Conservation (phyloP, 2,888 invertebrate genomes). For the Torymus texanus region DNA sequence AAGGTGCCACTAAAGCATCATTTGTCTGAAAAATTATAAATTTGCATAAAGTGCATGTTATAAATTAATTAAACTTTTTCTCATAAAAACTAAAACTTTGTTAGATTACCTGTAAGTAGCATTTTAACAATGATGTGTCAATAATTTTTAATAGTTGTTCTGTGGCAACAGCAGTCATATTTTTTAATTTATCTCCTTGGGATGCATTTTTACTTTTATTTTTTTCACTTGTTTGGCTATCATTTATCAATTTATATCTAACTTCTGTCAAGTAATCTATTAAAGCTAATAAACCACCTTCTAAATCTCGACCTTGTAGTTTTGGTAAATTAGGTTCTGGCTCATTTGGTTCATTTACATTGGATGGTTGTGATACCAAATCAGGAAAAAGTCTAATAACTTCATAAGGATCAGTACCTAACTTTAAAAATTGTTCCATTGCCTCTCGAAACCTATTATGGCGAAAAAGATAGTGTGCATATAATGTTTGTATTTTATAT, state of each 20-base stretch:
- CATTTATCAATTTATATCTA: conserved; percentile 77
- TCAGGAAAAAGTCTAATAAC: conserved; percentile 97
- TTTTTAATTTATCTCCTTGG: conserved; percentile 71
- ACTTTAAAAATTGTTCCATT: conserved; percentile 91
- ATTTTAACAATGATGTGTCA: conserved; percentile 97
- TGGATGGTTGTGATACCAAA: conserved; percentile 81
- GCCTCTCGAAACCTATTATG: conserved; percentile 92
- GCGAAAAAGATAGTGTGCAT: conserved; percentile 93
- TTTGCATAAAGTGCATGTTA: conserved; percentile 4
- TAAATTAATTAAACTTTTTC: not conserved
- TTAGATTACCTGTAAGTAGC: conserved; percentile 89
- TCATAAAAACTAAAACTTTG: conserved; percentile 24
- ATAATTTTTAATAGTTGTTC: conserved; percentile 90
- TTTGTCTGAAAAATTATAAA: conserved; percentile 83
- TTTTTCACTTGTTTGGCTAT: conserved; percentile 65
- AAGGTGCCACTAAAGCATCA: conserved; percentile 93
- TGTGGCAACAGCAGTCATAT: conserved; percentile 75
- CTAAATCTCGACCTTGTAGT: conserved; percentile 88
- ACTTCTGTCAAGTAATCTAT: conserved; percentile 92
- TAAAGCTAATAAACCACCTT: conserved; percentile 90
- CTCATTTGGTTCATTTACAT: conserved; percentile 72
- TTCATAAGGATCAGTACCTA: conserved; percentile 95
- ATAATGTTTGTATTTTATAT: conserved; percentile 91
- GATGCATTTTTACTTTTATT: conserved; percentile 62
- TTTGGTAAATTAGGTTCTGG: conserved; percentile 77